A percentile compares a stretch with the other conserved stretches of the same genome.
phyloP scores from a whole-genome alignment of 2,113 vertebrate genomes.

The Pelusios castaneus region DNA sequence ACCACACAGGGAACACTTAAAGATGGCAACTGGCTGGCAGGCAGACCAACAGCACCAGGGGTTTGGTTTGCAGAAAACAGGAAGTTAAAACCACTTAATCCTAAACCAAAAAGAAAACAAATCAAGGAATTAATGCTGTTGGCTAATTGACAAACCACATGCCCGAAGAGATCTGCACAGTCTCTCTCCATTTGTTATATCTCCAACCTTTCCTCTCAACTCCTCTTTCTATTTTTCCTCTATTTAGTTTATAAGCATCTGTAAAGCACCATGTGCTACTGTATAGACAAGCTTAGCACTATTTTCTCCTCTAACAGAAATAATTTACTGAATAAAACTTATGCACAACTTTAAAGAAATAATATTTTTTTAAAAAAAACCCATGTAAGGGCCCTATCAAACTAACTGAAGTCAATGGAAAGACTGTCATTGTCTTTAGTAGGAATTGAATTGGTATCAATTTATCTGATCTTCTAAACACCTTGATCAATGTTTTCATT shows the following conservation, averaged over 20 bases:
- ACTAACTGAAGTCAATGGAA: background rate
- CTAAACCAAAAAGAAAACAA: constrained; percentile 65
- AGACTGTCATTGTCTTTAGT: background rate
- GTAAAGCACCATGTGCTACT: background rate
- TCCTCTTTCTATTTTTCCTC: background rate
- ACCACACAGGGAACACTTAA: constrained; percentile 87
- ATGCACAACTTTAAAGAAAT: background rate
- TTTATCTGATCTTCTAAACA: background rate
- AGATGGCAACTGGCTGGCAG: constrained; percentile 74
- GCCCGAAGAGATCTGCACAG: background rate
- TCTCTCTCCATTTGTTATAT: background rate
- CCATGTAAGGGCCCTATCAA: background rate
- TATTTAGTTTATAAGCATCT: background rate
- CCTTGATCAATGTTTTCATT: background rate
- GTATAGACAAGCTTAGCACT: background rate
- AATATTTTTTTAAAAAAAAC: background rate
- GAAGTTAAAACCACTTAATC: constrained; percentile 83
- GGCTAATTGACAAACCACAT: background rate
- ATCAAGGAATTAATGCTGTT: background rate
- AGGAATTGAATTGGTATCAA: background rate
- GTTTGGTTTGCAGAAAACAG: constrained; percentile 82
- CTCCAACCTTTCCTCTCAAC: background rate
- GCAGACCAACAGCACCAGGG: constrained; percentile 62
- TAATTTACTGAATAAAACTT: background rate
- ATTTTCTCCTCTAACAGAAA: background rate